A percentile compares a stretch with the other conserved stretches of the same genome.
These are phyloP conservation scores for Pocillopora meandrina DNA, from an alignment of 92 coral and sea anemone genomes.

Conservation along the genomic window DNA sequence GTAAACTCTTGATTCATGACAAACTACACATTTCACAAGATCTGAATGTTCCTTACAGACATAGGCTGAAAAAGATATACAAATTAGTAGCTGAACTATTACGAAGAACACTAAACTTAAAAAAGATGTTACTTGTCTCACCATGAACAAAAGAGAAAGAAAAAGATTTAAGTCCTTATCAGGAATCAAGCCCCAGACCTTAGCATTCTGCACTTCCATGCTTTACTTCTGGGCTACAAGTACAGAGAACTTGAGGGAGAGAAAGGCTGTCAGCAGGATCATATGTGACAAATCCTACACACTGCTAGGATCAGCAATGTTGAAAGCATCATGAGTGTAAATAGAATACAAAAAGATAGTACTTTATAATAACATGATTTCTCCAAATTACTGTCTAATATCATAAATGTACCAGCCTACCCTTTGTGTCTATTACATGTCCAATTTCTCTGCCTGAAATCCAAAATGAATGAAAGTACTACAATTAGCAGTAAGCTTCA, in stretches of 20 bases:
- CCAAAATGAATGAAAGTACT: background rate
- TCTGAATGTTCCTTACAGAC: conserved; percentile 82
- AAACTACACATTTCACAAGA: conserved; percentile 91
- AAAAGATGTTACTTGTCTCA: no score
- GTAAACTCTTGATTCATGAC: conserved; percentile 90
- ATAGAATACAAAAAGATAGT: background rate
- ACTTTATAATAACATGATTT: background rate
- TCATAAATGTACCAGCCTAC: conserved; percentile 17
- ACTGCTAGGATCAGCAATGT: no score
- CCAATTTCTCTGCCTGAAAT: conserved; percentile 79
- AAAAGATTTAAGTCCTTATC: no score
- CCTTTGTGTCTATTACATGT: conserved; percentile 83
- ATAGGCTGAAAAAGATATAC: conserved; percentile 51
- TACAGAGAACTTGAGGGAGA: no score
- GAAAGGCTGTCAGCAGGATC: no score
- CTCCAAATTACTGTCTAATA: background rate
- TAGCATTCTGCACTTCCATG: no score
- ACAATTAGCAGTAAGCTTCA: background rate
- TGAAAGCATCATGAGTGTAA: no score
- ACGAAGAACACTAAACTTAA: no score
- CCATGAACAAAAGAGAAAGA: no score
- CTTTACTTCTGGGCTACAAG: no score
- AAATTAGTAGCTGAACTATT: background rate
- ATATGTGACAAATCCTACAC: no score
- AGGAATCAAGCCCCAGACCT: no score